Base-by-base conservation (phyloP, 1,140 invertebrate species). In the Caenorhabditis briggsae region DNA sequence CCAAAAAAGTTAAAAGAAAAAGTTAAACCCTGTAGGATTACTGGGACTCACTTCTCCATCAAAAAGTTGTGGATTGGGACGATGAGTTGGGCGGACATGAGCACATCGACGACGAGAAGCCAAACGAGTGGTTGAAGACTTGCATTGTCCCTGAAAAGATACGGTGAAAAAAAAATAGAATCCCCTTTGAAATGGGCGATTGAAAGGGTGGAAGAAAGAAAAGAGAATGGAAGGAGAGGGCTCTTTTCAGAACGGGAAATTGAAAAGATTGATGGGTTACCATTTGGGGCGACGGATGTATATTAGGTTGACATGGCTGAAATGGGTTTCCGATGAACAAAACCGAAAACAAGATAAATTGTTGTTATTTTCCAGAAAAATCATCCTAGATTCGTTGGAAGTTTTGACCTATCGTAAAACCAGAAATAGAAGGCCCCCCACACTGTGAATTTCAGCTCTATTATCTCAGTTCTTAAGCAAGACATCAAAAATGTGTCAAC, bases 21-120 rank as follows among this genome's bases (percentile, higher is more conserved):
- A 33, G 58, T 83, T 58, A 61, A 83, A 25, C 82, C 82, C 53
- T 41, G 16, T 59, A 41, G n/a, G 53, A 59, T 61, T 58, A 83
- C 55, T 48, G 58, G 33, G 33, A 82, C 86, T 84, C 64, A 87
- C 86, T 64, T 46, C 59, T 87, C 86, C 23, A 55, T 70, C 50
- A 84, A 46, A 55, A 87, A 84, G 33, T 41, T 55, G 70, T 87
- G 85, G 64, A 87, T 61, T 41, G 86, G 86, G 43, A 84, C 64
- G 64, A 82, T 16, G 23, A 87, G 65, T 41, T 87, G 86, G 16
- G 56, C 46, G 41, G 86, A 87, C 56, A 87, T 64, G 25, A 58
- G 56, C 20, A 87, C 48, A 59, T 87, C 86, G 46, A 84, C 61
- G 33, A 87, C 20, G 65, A 87, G 86, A 55, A 87, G 83, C n/a